Conservation (phyloP, 2,113 vertebrate species). For the Zapornia atra region DNA sequence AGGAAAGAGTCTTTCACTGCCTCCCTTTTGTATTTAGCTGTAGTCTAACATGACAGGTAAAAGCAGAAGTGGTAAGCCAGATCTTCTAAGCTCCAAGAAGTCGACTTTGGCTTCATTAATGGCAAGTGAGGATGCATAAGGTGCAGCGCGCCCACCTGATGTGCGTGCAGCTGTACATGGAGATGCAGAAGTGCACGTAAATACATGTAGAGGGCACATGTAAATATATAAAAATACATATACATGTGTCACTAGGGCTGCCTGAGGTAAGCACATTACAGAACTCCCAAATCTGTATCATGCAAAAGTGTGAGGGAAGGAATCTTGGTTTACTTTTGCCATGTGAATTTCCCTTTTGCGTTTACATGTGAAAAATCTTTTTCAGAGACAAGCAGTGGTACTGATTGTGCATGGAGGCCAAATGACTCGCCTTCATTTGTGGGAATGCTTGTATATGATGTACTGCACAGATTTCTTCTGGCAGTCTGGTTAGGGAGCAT, state of each 20-base stretch:
- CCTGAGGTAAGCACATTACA: not conserved
- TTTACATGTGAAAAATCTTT: not conserved
- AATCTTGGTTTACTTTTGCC: not conserved
- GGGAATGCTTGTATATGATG: not conserved
- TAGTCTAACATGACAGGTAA: not conserved
- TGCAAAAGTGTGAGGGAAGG: not conserved
- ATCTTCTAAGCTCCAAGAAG: not conserved
- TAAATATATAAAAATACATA: not conserved
- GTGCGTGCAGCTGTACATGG: fast-evolving
- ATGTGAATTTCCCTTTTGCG: not conserved
- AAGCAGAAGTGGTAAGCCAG: not conserved
- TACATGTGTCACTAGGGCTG: fast-evolving
- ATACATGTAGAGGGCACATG: not conserved
- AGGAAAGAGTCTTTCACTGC: not conserved
- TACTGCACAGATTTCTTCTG: not conserved
- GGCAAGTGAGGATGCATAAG: not conserved
- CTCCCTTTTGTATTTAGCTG: not conserved
- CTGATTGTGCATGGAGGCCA: fast-evolving
- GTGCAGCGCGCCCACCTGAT: not conserved
- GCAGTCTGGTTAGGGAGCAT: not conserved
- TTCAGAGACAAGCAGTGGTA: not conserved
- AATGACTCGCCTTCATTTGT: not conserved
- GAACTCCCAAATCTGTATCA: not conserved
- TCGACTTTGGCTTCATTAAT: not conserved
- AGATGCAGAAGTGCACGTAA: fast-evolving